phyloP scores from a whole-genome alignment of 2,888 invertebrate species.

The Tupiocoris notatus region DNA sequence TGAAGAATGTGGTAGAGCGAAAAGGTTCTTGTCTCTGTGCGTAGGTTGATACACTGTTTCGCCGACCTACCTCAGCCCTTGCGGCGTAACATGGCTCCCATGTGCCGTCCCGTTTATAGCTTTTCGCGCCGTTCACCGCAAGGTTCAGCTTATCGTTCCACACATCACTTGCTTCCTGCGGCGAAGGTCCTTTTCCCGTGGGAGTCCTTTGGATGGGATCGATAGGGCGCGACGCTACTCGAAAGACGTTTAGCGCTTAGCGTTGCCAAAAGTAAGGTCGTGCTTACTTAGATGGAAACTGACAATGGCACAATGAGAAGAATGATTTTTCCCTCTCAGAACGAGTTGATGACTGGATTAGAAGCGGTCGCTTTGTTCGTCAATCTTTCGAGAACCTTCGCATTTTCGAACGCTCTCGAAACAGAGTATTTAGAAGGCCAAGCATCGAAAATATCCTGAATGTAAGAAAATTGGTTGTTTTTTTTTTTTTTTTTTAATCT shows the following conservation, averaged over 20 bases:
- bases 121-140: background rate
- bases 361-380: background rate
- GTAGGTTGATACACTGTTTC: background rate
- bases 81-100: background rate
- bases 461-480: no score
- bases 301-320: background rate
- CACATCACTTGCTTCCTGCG: background rate
- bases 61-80: background rate
- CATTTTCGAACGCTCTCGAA: no score
- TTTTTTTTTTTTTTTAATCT: no score
- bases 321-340: no score
- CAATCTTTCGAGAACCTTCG: no score
- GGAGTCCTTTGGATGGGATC: background rate
- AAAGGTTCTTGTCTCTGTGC: background rate
- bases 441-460: no score
- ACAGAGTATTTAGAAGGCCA: no score
- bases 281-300: background rate
- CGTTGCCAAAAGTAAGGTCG: background rate
- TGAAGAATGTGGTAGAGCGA: background rate
- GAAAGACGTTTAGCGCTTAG: background rate
- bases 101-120: background rate
- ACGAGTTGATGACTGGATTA: background rate
- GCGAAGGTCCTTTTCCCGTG: background rate
- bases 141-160: background rate
- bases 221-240: background rate